A percentile compares a stretch with the other conserved stretches of the same genome.
These are phyloP conservation scores for Tonatia bakeri DNA, from an alignment of 2,113 vertebrate genomes.

Conservation along the genomic window DNA sequence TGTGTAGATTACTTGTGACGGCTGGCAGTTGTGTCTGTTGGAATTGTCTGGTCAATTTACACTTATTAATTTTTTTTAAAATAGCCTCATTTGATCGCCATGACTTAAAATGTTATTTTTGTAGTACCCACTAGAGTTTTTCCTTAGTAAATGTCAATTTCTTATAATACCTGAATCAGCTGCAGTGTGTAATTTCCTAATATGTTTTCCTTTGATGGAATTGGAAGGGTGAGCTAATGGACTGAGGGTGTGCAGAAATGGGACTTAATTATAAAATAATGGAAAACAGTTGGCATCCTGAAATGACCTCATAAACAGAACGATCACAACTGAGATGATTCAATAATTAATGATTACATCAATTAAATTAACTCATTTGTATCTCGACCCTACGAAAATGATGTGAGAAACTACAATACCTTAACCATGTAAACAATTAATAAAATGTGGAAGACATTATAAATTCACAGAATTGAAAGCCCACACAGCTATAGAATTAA, in stretches of 20 bases:
- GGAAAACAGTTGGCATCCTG: conserved; percentile 52
- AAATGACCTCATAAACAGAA: conserved; percentile 62
- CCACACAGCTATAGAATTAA: conserved; percentile 76
- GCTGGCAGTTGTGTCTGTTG: neutral
- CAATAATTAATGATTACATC: conserved; percentile 62
- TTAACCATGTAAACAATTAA: conserved; percentile 76
- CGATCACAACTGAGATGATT: conserved; percentile 46
- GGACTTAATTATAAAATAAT: conserved; percentile 59
- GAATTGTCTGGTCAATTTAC: neutral
- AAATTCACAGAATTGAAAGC: conserved; percentile 66
- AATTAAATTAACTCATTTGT: conserved; percentile 65
- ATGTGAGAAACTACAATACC: conserved; percentile 63
- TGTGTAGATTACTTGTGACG: neutral
- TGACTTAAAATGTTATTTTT: conserved; percentile 54
- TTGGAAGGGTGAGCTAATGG: conserved; percentile 57
- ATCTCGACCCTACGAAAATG: conserved; percentile 58
- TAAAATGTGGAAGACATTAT: conserved; percentile 74
- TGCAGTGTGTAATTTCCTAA: conserved; percentile 6
- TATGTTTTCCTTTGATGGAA: conserved; percentile 8
- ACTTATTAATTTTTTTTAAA: neutral
- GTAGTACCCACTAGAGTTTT: neutral
- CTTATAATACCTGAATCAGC: conserved; percentile 33
- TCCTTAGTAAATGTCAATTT: neutral
- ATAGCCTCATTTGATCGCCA: neutral
- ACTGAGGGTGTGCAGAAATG: conserved; percentile 47